Base-by-base conservation (phyloP, 2,888 invertebrate species). In the Ectobius pallidus region DNA sequence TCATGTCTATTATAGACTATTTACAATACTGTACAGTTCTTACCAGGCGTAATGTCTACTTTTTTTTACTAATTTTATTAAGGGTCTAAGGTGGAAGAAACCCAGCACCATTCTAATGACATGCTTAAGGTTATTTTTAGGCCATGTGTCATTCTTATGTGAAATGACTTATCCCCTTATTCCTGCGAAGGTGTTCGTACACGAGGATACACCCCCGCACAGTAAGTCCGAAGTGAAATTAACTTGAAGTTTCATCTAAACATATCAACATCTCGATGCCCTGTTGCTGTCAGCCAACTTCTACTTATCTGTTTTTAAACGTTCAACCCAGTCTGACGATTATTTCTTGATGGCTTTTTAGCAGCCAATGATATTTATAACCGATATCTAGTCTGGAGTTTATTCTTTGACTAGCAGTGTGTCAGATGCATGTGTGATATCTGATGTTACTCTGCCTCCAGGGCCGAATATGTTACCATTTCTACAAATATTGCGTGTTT, bases 181-280 rank as follows among this genome's bases (percentile, higher is more conserved):
- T n/a, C n/a, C n/a, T n/a, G n/a, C n/a, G n/a, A n/a, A n/a, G n/a
- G n/a, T n/a, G n/a, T n/a, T n/a, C n/a, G n/a, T n/a, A n/a, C n/a
- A n/a, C n/a, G n/a, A 27, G 25, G 27, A 27, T 11, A 55, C 46
- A 11, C 55, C 55, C 55, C 22, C 55, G 16, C 22, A 25, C 11
- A 14, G 55, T 16, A 27, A 55, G 22, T 6, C 1, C 14, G 58
- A 58, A 30, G 30, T 58, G 58, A 58, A 32, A 58, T 32, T 58
- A 58, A 32, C 58, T 30, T 58, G 58, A 58, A 25, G 58, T n/a
- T 58, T 58, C 27, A 30, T 58, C 58, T 30, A 58, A 58, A 58
- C 58, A 58, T 22, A 58, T 30, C 30, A 58, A 58, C 58, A 58
- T 58, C 58, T 58, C 58, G n/a, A 30, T 58, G 58, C 30, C 58